These are phyloP conservation scores for Neoseiulus cucumeris DNA, from an alignment of 1,140 invertebrate genomes.

Conservation along the genomic window DNA sequence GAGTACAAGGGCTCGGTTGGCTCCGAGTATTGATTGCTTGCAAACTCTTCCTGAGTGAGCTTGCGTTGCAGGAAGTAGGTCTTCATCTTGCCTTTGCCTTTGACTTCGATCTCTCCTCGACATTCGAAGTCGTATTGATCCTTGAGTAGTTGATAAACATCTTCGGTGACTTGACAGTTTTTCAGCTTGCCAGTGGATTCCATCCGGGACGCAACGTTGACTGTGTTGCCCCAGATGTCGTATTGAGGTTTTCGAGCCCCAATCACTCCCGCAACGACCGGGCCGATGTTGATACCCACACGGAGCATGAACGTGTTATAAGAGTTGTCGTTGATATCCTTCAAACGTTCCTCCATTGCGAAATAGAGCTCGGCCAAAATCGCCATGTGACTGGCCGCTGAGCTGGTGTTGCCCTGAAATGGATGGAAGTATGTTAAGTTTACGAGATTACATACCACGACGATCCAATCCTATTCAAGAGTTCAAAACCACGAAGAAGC, in stretches of 20 bases:
- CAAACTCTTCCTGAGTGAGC: constrained; percentile 34
- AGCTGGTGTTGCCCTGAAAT: constrained; percentile 35
- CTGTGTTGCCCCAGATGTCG: constrained; percentile 89
- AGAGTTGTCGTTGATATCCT: constrained; percentile 78
- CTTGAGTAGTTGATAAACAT: constrained; percentile 49
- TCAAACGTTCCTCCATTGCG: constrained; percentile 60
- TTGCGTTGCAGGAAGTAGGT: constrained; percentile 59
- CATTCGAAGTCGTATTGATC: constrained; percentile 55
- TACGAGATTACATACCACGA: too few relatives aligned
- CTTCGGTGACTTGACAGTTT: constrained; percentile 65
- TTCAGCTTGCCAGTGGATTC: constrained; percentile 63
- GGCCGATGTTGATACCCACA: constrained; percentile 72
- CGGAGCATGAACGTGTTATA: constrained; percentile 89
- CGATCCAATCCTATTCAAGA: too few relatives aligned
- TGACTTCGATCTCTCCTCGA: constrained; percentile 67
- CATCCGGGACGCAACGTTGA: constrained; percentile 77
- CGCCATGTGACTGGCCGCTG: constrained; percentile 40
- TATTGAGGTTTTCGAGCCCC: constrained; percentile 84
- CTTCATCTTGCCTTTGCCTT: constrained; percentile 81
- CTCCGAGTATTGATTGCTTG: constrained; percentile 22
- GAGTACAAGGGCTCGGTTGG: not conserved
- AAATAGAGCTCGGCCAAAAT: constrained; percentile 73
- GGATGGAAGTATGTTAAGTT: too few relatives aligned
- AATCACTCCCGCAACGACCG: constrained; percentile 80
- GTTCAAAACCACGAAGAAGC: too few relatives aligned